Base-by-base conservation (phyloP, 2,113 vertebrate genomes). In the Crotophaga sulcirostris region DNA sequence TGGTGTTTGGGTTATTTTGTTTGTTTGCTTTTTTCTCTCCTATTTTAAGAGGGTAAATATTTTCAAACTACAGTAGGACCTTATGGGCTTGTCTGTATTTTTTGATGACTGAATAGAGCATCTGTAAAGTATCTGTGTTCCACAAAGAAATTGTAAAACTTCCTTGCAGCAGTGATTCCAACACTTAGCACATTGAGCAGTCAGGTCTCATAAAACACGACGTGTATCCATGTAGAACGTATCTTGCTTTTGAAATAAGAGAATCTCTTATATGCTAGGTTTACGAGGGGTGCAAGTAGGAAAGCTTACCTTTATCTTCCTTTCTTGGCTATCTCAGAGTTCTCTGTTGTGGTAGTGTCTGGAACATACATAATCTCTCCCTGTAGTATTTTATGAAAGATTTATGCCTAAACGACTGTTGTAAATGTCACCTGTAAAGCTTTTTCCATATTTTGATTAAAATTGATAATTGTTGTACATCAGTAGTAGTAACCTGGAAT, bases 101-200 rank as follows among this genome's bases (percentile, higher is more conserved):
- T 77, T 49, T 73, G 24, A 15, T 29, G 66, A 33, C 20, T 42
- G 20, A 60, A 7, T 40, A 33, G 14, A 1, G 0, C 63, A 45
- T 74, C 47, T 81, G 6, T 85, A 26, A 89, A 80, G 29, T 69
- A 47, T 33, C 38, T 34, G 42, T 54, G 36, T 79, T 90, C 40
- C n/a, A 66, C 45, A 62, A 66, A 84, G 75, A n/a, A 15, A 7
- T 20, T 82, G 24, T 94, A 75, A 87, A 94, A 55, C 10, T 44
- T 59, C 34, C 25, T 79, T 94, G 78, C 26, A 82, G 62, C 64
- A 73, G 8, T 87, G 96, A 73, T 90, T 94, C 54, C 89, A 73
- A 73, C 34, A 47, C 81, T 59, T 81, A 70, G 68, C 69, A 20
- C 16, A 21, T 18, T 79, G 84, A 95, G 38, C 74, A 83, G 88